Conservation (phyloP, 2,888 invertebrate genomes). For the Dynastes grantii region DNA sequence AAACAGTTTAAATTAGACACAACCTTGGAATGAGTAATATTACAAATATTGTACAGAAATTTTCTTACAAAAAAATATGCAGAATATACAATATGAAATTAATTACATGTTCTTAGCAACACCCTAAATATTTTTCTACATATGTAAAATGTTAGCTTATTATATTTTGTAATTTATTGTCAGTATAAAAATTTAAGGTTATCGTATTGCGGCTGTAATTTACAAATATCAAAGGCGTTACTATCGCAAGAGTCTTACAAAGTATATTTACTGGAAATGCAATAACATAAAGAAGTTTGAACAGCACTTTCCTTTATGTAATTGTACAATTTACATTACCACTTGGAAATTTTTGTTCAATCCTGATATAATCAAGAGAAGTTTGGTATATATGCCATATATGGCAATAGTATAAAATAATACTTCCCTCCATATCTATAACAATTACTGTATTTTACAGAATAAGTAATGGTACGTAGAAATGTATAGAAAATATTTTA, state of each 20-base stretch:
- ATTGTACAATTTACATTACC: slow-evolving; percentile 11
- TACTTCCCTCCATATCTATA: slow-evolving; percentile 16
- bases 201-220: slow-evolving; percentile 6
- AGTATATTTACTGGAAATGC: slow-evolving; percentile 22
- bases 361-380: background rate
- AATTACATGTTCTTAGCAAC: slow-evolving; percentile 6
- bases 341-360: slow-evolving; percentile 31
- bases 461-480: slow-evolving; percentile 24
- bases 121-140: background rate
- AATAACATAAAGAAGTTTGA: background rate
- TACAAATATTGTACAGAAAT: slow-evolving; percentile 48
- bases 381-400: slow-evolving; percentile 7
- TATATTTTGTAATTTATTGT: slow-evolving; percentile 31
- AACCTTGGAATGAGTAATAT: slow-evolving; percentile 53
- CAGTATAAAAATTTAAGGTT: slow-evolving; percentile 31
- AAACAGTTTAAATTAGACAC: slow-evolving; percentile 51
- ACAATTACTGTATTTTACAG: slow-evolving; percentile 39
- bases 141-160: slow-evolving; percentile 24
- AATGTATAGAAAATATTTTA: slow-evolving; percentile 40
- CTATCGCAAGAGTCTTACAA: background rate
- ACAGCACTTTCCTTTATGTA: background rate
- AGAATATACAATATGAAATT: slow-evolving; percentile 16
- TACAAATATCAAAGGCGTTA: slow-evolving; percentile 14
- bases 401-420: slow-evolving; percentile 1
- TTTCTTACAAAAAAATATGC: slow-evolving; percentile 21